A percentile compares a stretch with the other conserved stretches of the same genome.
Conservation (phyloP, 2,113 vertebrate genomes). For the Macquaria ambigua region DNA sequence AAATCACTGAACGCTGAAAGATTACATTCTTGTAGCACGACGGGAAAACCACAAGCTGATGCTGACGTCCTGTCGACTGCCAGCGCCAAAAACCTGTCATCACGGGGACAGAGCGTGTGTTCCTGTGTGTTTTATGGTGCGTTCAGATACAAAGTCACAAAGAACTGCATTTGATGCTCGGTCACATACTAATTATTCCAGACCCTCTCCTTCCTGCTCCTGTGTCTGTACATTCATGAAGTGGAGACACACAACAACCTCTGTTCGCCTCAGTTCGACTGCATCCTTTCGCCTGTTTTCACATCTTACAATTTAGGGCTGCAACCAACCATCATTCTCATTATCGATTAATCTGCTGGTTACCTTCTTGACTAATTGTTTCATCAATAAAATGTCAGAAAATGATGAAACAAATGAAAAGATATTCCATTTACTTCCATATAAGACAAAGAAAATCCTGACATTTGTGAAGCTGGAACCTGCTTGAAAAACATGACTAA, state of each 20-base stretch:
- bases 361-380: too few relatives aligned
- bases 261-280: background rate
- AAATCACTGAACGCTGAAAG: conserved; percentile 31
- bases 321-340: background rate
- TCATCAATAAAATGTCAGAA: background rate
- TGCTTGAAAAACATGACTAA: background rate
- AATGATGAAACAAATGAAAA: too few relatives aligned
- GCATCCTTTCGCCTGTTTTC: background rate
- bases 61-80: background rate
- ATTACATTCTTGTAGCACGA: conserved; percentile 73
- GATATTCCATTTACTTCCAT: background rate
- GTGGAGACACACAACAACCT: conserved; percentile 1
- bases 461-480: background rate
- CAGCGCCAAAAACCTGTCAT: background rate
- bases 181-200: background rate
- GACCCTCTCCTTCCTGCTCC: background rate
- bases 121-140: background rate
- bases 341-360: background rate
- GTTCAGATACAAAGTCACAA: conserved; percentile 42
- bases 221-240: conserved; percentile 59
- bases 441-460: background rate
- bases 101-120: background rate
- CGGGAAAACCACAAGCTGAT: conserved; percentile 4
- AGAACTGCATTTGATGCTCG: conserved; percentile 15
- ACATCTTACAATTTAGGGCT: background rate